phyloP scores from a whole-genome alignment of 1,140 invertebrate genomes.

The Zophobas atratus region DNA sequence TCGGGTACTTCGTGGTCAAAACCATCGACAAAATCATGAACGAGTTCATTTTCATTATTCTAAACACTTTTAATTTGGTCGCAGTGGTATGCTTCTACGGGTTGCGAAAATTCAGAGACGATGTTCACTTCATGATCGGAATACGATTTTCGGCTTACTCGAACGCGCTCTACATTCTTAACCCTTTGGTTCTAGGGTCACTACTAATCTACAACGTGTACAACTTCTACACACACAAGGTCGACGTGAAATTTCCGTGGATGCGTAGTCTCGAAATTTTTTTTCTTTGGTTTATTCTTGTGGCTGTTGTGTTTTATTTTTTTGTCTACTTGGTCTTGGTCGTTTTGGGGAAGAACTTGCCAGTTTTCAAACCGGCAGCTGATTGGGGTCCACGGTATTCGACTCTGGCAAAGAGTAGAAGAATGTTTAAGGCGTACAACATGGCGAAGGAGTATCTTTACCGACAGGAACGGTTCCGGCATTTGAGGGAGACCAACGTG shows the following conservation, averaged over 20 bases:
- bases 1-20: slow-evolving; percentile 20
- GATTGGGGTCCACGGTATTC: slow-evolving; percentile 32
- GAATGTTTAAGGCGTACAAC: slow-evolving; percentile 44
- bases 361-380: slow-evolving; percentile 15
- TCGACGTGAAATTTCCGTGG: not conserved
- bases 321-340: slow-evolving; percentile 1
- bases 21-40: not conserved
- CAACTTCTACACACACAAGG: not conserved
- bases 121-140: slow-evolving; percentile 50
- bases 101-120: slow-evolving; percentile 38
- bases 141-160: slow-evolving; percentile 32
- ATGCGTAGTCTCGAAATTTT: not conserved
- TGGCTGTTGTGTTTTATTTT: not conserved
- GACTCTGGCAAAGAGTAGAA: slow-evolving; percentile 24
- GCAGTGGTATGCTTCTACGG: slow-evolving; percentile 47
- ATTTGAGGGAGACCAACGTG: not conserved
- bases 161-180: slow-evolving; percentile 24
- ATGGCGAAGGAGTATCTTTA: slow-evolving; percentile 48
- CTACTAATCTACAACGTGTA: not conserved
- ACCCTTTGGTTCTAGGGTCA: slow-evolving; percentile 11
- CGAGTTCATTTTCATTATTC: slow-evolving; percentile 19
- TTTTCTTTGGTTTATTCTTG: slow-evolving; percentile 21
- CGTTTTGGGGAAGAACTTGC: not conserved
- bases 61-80: slow-evolving; percentile 17
- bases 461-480: slow-evolving; percentile 21